Evolutionary conservation across 1,140 invertebrate species (phyloP).

Genomic region (Drosophila kohkoa): DNA sequence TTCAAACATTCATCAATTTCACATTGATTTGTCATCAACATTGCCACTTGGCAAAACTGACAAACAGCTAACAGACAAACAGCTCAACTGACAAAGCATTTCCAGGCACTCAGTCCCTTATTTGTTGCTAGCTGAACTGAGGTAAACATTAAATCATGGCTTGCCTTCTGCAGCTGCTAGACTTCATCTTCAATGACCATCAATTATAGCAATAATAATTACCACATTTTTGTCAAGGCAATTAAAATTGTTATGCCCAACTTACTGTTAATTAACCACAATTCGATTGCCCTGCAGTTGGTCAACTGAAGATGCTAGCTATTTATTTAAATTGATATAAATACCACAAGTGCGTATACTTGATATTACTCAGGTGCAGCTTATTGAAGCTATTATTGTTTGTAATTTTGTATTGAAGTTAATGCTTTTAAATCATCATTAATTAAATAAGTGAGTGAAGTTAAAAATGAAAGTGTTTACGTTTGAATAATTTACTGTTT

Average conservation of each 20-base stretch:
- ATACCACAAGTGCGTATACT: no score
- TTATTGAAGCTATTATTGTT: no score
- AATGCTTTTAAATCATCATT: no score
- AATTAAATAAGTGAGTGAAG: no score
- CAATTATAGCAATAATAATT: constrained; percentile 6
- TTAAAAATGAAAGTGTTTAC: no score
- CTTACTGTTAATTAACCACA: background rate
- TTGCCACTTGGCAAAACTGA: constrained; percentile 14
- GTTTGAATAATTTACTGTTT: no score
- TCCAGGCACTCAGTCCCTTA: background rate
- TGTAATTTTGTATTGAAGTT: no score
- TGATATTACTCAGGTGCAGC: no score
- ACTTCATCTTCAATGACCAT: constrained; percentile 1
- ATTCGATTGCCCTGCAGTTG: background rate
- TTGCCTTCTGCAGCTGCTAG: background rate
- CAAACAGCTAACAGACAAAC: background rate
- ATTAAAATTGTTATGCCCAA: background rate
- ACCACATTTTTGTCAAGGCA: constrained; percentile 2
- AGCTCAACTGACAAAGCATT: constrained; percentile 3
- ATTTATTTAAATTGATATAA: background rate
- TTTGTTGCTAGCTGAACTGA: background rate
- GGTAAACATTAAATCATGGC: constrained; percentile 3
- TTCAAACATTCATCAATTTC: constrained; percentile 61
- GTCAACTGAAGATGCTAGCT: background rate
- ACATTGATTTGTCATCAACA: constrained; percentile 64